phyloP scores from a whole-genome alignment of 2,797 vertebrate genomes.

The Champsocephalus esox region DNA sequence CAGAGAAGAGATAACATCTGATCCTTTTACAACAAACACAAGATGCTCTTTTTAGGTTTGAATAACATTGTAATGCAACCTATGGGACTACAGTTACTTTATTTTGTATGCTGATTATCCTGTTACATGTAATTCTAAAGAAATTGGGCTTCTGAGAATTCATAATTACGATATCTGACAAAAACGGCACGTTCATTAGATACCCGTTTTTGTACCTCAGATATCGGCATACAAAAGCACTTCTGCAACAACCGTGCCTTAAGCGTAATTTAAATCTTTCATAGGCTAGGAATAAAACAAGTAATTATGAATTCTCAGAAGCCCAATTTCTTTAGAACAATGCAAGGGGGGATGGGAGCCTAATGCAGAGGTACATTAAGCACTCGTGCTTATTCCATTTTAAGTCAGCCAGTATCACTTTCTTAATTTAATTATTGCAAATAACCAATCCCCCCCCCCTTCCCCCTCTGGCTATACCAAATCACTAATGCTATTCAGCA shows the following conservation, averaged over 20 bases:
- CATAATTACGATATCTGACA: no score
- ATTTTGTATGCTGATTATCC: no score
- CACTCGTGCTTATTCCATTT: conserved; percentile 78
- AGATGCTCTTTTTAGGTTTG: no score
- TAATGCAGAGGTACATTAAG: conserved; percentile 68
- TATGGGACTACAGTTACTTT: no score
- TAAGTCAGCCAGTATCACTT: conserved; percentile 63
- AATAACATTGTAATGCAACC: no score
- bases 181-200: conserved; percentile 34
- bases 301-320: conserved; percentile 74
- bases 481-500: conserved; percentile 72
- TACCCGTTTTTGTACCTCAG: conserved; percentile 53
- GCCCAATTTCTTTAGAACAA: conserved; percentile 70
- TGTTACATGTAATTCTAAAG: no score
- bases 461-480: conserved; percentile 57
- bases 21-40: no score
- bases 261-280: conserved; percentile 71
- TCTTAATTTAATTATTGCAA: conserved; percentile 77
- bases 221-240: conserved; percentile 60
- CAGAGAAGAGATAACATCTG: no score
- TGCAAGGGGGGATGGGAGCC: conserved; percentile 43
- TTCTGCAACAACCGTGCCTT: conserved; percentile 58
- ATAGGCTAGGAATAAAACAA: conserved; percentile 72
- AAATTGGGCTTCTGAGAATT: no score
- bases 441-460: conserved; percentile 46